Base-by-base conservation (phyloP, 2,113 vertebrate genomes). In the Caranx melampygus region DNA sequence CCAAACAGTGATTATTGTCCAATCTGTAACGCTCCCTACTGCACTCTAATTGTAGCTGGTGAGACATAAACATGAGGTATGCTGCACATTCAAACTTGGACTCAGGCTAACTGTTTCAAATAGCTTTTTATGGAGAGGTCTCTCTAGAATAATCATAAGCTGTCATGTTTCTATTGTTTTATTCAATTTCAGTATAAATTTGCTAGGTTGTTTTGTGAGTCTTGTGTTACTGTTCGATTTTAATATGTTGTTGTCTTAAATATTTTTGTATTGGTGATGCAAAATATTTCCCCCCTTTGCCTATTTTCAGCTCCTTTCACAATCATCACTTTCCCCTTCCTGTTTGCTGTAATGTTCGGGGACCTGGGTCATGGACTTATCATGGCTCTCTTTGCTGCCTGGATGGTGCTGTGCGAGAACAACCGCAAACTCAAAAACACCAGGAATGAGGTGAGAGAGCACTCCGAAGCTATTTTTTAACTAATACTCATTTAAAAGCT, bases 271-370 rank as follows among this genome's bases (percentile, higher is more conserved):
- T 16, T 37, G 11, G 9, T 74, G 4, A 21, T 20, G 10, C 13
- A 52, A 45, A 21, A 15, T 37, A 33, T 49, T 21, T 26, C 26
- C 34, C 6, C 10, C 9, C 35, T 47, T 47, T 14, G 4, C 14
- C 70, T 12, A 33, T 66, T 71, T 55, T 51, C 91, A 99, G 98
- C 97, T 87, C 96, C 97, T 31, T 99, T 96, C 34, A 98, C 96
- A 87, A 96, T 99, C 91, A 95, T 99, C 93, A 99, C 98, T 0
- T 99, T 99, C 75, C 98, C 98, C 0, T 99, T 99, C 84, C 75
- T 99, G 81, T 99, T 99, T 3, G 98, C 97, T 0, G 96, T 99
- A 76, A 99, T 99, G 98, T 99, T 99, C 37, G 98, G 98, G 62
- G 98, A 99, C 91, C 90, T 97, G 0, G 98, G 98, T 12, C 98